A percentile compares a stretch with the other conserved stretches of the same genome.
Conservation (phyloP, 1,140 invertebrate species). For the Druon quercuslanigerum region DNA sequence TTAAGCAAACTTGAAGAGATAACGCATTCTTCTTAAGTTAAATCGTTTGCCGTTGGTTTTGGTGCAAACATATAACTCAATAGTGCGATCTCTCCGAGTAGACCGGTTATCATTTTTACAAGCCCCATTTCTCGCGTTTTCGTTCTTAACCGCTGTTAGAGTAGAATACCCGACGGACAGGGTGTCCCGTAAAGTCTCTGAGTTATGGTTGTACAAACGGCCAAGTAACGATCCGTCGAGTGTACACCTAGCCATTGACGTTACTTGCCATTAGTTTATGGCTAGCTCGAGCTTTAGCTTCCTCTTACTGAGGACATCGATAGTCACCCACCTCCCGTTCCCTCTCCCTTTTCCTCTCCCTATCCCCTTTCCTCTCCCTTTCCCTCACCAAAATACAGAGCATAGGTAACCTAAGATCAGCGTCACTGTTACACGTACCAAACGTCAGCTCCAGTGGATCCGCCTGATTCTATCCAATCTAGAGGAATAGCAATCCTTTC, state of each 20-base stretch:
- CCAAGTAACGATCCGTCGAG: constrained; percentile 45
- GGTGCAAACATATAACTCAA: constrained; percentile 55
- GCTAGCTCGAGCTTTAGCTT: constrained; percentile 36
- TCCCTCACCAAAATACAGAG: too few relatives aligned
- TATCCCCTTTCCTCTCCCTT: neutral
- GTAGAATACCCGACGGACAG: constrained; percentile 44
- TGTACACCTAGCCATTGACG: constrained; percentile 42
- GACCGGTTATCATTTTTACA: constrained; percentile 55
- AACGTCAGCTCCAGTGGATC: neutral
- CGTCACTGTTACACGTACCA: neutral
- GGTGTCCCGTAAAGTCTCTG: constrained; percentile 49
- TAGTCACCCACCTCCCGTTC: neutral
- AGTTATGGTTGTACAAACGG: constrained; percentile 47
- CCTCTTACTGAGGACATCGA: constrained; percentile 26
- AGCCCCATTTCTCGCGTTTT: constrained; percentile 55
- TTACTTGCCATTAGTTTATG: constrained; percentile 44
- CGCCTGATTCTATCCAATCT: neutral
- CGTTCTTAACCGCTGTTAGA: constrained; percentile 48
- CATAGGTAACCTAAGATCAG: constrained; percentile 2
- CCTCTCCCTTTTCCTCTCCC: too few relatives aligned
- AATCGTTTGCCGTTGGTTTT: constrained; percentile 51
- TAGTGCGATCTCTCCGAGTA: constrained; percentile 43
- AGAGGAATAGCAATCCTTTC: neutral
- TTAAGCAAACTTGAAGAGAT: constrained; percentile 47
- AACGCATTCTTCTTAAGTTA: constrained; percentile 52